These are phyloP conservation scores for Meghimatium bilineatum DNA, from an alignment of 2,888 invertebrate genomes.

Conservation along the genomic window DNA sequence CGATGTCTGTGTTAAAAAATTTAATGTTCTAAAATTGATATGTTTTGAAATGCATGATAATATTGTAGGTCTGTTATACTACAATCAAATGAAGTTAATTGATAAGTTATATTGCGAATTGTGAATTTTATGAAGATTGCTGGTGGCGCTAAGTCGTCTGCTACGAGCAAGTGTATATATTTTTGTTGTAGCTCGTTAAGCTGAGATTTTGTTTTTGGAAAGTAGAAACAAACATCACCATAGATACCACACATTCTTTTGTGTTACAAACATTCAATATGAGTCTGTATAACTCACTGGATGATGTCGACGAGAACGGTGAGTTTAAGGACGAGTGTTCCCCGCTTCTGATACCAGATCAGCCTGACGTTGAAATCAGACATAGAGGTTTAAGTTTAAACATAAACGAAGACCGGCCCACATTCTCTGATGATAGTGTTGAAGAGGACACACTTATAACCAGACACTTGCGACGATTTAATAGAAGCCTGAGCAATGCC, in stretches of 20 bases:
- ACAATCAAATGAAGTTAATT: too few species aligned
- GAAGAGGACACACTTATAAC: background rate
- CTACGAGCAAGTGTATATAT: background rate
- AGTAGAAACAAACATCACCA: background rate
- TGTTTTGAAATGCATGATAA: background rate
- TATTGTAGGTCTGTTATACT: background rate
- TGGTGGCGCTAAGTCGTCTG: background rate
- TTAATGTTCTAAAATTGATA: background rate
- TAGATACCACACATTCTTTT: background rate
- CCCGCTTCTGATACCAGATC: background rate
- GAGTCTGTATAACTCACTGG: background rate
- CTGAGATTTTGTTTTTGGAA: background rate
- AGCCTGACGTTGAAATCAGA: background rate
- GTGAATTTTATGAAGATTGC: background rate
- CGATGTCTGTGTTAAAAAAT: background rate
- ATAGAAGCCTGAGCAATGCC: slow-evolving; percentile 32
- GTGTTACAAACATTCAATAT: background rate
- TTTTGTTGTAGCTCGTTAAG: background rate
- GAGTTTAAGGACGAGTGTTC: background rate
- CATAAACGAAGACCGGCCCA: background rate
- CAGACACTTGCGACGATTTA: background rate
- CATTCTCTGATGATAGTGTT: background rate
- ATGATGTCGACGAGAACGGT: background rate
- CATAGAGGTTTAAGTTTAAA: background rate
- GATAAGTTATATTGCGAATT: background rate